Conservation (phyloP, 1,140 invertebrate genomes). For the Eciton burchellii region DNA sequence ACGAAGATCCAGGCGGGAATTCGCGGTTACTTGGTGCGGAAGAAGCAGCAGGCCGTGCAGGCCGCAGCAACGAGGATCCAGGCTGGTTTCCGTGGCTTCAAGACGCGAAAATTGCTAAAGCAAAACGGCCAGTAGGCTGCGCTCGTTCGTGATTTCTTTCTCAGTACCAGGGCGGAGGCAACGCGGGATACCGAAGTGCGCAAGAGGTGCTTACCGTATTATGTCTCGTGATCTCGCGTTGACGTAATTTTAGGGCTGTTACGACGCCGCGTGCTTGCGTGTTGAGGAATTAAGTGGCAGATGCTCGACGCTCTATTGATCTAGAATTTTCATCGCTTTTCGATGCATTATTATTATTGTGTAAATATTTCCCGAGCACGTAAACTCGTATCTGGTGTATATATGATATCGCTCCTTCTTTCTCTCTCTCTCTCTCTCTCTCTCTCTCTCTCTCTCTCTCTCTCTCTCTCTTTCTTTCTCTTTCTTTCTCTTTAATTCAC, state of each 20-base stretch:
- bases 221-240: constrained; percentile 23
- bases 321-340: neutral
- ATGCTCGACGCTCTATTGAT: neutral
- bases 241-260: constrained; percentile 23
- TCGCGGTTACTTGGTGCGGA: constrained; percentile 90
- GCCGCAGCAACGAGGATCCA: constrained; percentile 88
- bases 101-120: constrained; percentile 85
- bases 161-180: neutral
- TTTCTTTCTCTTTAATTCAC: too few species aligned
- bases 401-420: too few species aligned
- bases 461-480: too few species aligned
- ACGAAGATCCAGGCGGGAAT: constrained; percentile 92
- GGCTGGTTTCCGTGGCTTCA: constrained; percentile 87
- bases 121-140: constrained; percentile 74
- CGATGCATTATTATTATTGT: neutral
- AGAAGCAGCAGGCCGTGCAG: constrained; percentile 86
- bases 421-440: too few species aligned
- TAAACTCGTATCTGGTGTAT: too few species aligned
- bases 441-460: too few species aligned
- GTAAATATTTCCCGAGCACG: neutral
- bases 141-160: neutral
- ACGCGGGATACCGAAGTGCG: neutral
- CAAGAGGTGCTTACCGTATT: constrained; percentile 38
- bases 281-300: neutral
- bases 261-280: neutral